Conservation (phyloP, 2,888 invertebrate species). For the Trissonchulus sp. region DNA sequence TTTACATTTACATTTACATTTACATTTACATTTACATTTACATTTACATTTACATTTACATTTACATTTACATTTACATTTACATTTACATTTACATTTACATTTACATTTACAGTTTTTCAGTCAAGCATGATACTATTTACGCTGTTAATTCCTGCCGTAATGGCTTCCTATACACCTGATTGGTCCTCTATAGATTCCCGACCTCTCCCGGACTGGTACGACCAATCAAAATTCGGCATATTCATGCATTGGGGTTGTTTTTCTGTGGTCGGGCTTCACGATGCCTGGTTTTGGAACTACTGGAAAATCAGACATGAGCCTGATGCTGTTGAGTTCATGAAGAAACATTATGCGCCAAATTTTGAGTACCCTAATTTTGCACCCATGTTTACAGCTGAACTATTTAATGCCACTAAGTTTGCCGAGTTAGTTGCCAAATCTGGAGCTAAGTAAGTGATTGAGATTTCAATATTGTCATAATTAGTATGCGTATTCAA, state of each 20-base stretch:
- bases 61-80: too few relatives aligned
- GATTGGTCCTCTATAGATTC: conserved; percentile 50
- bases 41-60: too few relatives aligned
- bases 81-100: too few relatives aligned
- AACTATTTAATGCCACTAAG: conserved; percentile 33
- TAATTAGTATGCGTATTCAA: too few relatives aligned
- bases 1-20: too few relatives aligned
- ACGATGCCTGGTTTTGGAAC: conserved; percentile 49
- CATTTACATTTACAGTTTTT: too few relatives aligned
- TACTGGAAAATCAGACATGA: conserved; percentile 40
- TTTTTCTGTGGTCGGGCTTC: conserved; percentile 50
- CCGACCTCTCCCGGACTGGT: conserved; percentile 51
- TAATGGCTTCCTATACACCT: too few relatives aligned
- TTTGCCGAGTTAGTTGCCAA: conserved; percentile 33
- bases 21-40: too few relatives aligned
- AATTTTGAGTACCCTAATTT: conserved; percentile 34
- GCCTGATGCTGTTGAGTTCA: conserved; percentile 33
- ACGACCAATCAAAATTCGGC: conserved; percentile 52
- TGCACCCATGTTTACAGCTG: conserved; percentile 32
- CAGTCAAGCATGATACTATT: too few relatives aligned
- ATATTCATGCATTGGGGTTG: conserved; percentile 54
- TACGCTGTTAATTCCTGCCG: too few relatives aligned
- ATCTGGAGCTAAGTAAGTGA: conserved; percentile 37
- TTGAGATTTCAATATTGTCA: conserved; percentile 20
- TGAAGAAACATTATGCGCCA: conserved; percentile 35